These are phyloP conservation scores for Scaptomyza montana DNA, from an alignment of 1,140 invertebrate genomes.

Conservation along the genomic window DNA sequence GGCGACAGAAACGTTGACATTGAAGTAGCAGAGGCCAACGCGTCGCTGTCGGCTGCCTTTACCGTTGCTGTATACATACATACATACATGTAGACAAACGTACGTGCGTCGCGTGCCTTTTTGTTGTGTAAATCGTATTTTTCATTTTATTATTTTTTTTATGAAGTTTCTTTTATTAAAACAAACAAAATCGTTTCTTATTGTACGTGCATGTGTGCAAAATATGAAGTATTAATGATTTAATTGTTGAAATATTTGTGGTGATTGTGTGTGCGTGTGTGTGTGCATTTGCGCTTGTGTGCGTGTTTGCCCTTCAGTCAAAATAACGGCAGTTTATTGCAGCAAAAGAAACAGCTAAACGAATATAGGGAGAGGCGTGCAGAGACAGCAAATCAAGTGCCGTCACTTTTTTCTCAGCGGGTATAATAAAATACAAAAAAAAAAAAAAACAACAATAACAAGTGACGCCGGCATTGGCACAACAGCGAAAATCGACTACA, in stretches of 20 bases:
- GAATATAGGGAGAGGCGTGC: slow-evolving; percentile 29
- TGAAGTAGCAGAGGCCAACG: slow-evolving; percentile 41
- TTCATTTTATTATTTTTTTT: slow-evolving; percentile 18
- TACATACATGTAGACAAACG: neutral
- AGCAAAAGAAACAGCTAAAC: slow-evolving; percentile 40
- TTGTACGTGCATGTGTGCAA: slow-evolving; percentile 31
- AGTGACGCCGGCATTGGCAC: slow-evolving; percentile 39
- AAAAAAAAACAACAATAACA: slow-evolving; percentile 24
- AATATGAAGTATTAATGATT: slow-evolving; percentile 36
- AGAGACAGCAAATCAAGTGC: slow-evolving; percentile 26
- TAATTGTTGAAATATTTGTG: slow-evolving; percentile 51
- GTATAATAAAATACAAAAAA: neutral
- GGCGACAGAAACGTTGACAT: slow-evolving; percentile 41
- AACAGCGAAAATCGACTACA: slow-evolving; percentile 15
- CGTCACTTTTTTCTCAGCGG: slow-evolving; percentile 34
- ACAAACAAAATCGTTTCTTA: slow-evolving; percentile 18
- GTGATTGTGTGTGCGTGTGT: slow-evolving; percentile 10
- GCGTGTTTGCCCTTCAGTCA: slow-evolving; percentile 47
- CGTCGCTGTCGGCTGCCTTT: slow-evolving; percentile 17
- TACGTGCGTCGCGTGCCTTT: slow-evolving; percentile 47
- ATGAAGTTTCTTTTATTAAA: slow-evolving; percentile 27
- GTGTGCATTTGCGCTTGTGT: slow-evolving; percentile 7
- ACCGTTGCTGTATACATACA: neutral
- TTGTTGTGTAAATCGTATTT: slow-evolving; percentile 28
- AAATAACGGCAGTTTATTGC: slow-evolving; percentile 50